phyloP scores from a whole-genome alignment of 1,140 invertebrate species.

The Acromyrmex charruanus region DNA sequence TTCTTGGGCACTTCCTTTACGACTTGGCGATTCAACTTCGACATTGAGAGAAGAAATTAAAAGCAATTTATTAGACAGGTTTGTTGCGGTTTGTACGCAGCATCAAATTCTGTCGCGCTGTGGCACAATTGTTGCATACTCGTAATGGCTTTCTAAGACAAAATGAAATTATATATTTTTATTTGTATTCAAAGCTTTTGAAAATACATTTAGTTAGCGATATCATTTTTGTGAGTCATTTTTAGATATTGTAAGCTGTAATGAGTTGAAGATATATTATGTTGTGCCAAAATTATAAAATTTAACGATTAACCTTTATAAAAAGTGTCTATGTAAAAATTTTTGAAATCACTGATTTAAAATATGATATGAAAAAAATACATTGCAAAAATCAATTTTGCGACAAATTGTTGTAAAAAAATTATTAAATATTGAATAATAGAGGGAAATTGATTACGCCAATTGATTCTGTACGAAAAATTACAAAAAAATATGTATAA shows the following conservation, averaged over 20 bases:
- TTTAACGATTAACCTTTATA: no score
- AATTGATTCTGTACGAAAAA: no score
- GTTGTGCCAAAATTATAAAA: no score
- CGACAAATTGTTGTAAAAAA: no score
- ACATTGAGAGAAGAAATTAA: slow-evolving; percentile 49
- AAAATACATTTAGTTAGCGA: background rate
- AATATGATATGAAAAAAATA: no score
- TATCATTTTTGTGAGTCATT: background rate
- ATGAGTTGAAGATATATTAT: background rate
- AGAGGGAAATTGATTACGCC: no score
- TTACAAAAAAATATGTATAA: no score
- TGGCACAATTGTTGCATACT: background rate
- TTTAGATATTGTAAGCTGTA: background rate
- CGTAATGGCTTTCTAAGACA: background rate
- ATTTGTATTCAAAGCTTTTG: background rate
- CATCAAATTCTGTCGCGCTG: background rate
- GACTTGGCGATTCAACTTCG: slow-evolving; percentile 39
- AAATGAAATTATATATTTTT: slow-evolving; percentile 13
- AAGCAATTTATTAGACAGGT: slow-evolving; percentile 36
- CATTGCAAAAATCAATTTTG: no score
- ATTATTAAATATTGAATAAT: no score
- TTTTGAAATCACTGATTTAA: no score
- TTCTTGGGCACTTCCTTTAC: slow-evolving; percentile 48
- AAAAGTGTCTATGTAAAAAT: no score
- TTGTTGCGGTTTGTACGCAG: background rate